Conservation (phyloP, 2,888 invertebrate genomes). For the Eurytoma californica region DNA sequence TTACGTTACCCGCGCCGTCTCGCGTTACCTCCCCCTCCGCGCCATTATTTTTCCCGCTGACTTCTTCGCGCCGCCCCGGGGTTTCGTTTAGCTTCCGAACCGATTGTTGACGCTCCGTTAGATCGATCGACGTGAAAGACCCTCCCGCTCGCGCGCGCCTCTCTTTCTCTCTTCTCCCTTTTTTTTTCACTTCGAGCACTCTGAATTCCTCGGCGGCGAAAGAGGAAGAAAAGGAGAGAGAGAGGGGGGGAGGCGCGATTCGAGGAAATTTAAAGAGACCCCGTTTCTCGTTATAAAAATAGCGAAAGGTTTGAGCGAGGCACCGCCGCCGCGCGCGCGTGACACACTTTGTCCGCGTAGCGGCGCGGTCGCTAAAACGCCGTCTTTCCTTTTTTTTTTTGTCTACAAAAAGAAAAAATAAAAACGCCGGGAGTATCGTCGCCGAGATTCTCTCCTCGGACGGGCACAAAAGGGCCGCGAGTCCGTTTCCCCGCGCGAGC, state of each 20-base stretch:
- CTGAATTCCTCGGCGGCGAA: not conserved
- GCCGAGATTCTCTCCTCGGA: conserved; percentile 31
- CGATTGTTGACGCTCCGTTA: no score
- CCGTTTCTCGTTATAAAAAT: not conserved
- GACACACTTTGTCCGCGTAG: conserved; percentile 35
- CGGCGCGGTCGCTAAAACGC: not conserved
- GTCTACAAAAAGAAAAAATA: not conserved
- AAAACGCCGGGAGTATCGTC: not conserved
- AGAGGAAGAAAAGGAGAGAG: not conserved
- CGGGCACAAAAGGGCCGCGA: conserved; percentile 8
- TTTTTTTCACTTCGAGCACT: not conserved
- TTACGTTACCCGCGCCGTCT: no score
- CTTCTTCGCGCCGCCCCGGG: no score
- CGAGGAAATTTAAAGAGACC: not conserved
- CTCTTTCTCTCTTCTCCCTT: not conserved
- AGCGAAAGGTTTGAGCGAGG: not conserved
- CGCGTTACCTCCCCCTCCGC: no score
- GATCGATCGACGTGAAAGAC: no score
- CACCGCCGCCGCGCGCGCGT: conserved; percentile 7
- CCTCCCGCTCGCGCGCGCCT: no score
- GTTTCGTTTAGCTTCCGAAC: no score
- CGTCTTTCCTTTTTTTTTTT: conserved; percentile 6
- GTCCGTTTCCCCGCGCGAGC: conserved; percentile 8
- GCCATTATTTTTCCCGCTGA: no score
- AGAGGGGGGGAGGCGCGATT: not conserved